Evolutionary conservation across 2,888 invertebrate species (phyloP), one percentile per base, ranked within the genome.

Genomic region (Lutraria lutraria): DNA sequence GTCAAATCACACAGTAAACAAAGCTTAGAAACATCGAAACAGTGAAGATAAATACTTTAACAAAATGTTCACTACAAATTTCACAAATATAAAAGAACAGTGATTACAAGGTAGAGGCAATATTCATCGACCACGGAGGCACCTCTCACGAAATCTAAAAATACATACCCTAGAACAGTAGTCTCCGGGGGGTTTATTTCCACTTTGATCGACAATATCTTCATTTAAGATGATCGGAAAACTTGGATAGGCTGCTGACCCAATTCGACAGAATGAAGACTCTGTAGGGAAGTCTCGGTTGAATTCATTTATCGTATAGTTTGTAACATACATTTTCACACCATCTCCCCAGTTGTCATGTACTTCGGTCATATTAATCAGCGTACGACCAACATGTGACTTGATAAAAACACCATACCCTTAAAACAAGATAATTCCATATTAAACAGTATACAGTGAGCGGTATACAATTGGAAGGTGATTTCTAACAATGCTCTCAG

Each of bases 281-380:
- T 86, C 72, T 0, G 89, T 85, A 12, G 95, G 94, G 88, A 94
- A 95, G 86, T 96, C 95, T 8, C 91, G 89, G 43, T 93, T 93
- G 89, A 94, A 95, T 68, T 95, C 90, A 82, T 94, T 90, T 52
- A 95, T 94, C 13, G 95, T 95, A 82, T 94, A 94, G 86, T 96
- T 95, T 29, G 93, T 92, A 89, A 95, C 90, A 84, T 95, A 95
- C 93, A 95, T 94, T 90, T 96, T 96, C 83, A 96, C 93, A 6
- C 96, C 96, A 92, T 96, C 96, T n/a, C 96, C 96, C 94, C 95
- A 94, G 94, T 96, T 96, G 86, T 96, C 88, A 8, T 91, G 83
- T 34, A 96, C 90, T 31, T 94, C 92, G 4, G 96, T 95, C 89
- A 94, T 95, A 86, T 95, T 95, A 81, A 96, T 93, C 21, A 95